Evolutionary conservation across 2,797 vertebrate species (phyloP).

Genomic region (Sebastes cheni): DNA sequence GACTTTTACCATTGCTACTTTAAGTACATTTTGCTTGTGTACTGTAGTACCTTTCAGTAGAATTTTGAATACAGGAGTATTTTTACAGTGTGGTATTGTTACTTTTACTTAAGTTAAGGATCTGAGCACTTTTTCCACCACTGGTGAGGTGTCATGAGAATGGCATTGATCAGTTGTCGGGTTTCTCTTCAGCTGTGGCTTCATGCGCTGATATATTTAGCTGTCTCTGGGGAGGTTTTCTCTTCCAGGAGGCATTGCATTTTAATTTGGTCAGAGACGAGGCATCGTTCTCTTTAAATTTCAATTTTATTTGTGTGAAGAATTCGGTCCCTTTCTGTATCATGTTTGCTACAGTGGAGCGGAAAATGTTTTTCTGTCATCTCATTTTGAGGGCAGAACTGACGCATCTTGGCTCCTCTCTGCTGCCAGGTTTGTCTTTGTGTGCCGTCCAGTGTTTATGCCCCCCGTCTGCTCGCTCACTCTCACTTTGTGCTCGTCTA

Average conservation of each 20-base stretch:
- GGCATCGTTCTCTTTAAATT: background rate
- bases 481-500: background rate
- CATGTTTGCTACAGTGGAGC: conserved; percentile 4
- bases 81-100: too few species aligned
- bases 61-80: too few species aligned
- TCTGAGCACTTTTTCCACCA: too few species aligned
- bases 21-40: too few species aligned
- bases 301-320: background rate
- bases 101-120: too few species aligned
- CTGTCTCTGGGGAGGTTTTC: conserved; percentile 17
- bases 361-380: conserved; percentile 16
- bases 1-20: too few species aligned
- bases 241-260: background rate
- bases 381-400: conserved; percentile 7
- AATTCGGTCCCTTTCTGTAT: background rate
- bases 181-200: conserved; percentile 7
- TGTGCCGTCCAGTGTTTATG: background rate
- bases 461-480: background rate
- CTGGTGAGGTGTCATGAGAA: background rate
- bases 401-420: background rate
- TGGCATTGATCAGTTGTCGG: background rate
- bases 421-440: conserved; percentile 2
- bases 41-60: too few species aligned
- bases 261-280: conserved; percentile 14
- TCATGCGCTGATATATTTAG: conserved; percentile 17